Evolutionary conservation across 2,888 invertebrate genomes (phyloP), one percentile per base, ranked within the genome.

Genomic region (Autographa pulchrina): DNA sequence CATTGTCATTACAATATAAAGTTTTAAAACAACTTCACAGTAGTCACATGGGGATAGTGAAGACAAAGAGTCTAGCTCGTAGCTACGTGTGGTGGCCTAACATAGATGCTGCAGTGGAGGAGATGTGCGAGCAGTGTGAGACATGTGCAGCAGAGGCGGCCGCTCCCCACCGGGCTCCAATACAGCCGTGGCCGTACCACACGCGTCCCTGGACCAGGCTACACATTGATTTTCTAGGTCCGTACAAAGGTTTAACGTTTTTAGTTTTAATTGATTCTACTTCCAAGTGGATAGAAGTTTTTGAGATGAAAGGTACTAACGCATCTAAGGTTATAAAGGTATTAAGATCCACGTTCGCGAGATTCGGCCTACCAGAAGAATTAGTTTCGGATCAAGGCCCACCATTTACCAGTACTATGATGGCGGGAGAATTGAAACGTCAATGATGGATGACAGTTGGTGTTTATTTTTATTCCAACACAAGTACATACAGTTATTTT

Each of bases 351-450:
- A 56, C 18, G 6, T 65, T 70, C 52, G 65, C 62, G 11, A 14
- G 61, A 38, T 71, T 63, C 16, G 71, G 71, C 6, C 8, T 67
- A 0, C 71, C 71, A 25, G 52, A 52, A 8, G 63, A 66, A 60
- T n/a, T 70, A 1, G 70, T 70, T 2, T 70, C 70, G 0, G 65
- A 70, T 16, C 64, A 70, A 9, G 70, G 61, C 0, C 65, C 54
- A 0, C 65, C 64, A 0, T 70, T 70, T 11, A 65, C 65, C 6
- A 60, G 52, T 35, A 16, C n/a, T n/a, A n/a, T n/a, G n/a, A n/a
- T n/a, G n/a, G n/a, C n/a, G n/a, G n/a, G n/a, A n/a, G n/a, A n/a
- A n/a, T n/a, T n/a, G n/a, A n/a, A n/a, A n/a, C n/a, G n/a, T n/a
- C n/a, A n/a, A n/a, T n/a, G n/a, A n/a, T n/a, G n/a, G n/a, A n/a